Percentiles rank a stretch among this genome's conserved stretches.
phyloP scores from a whole-genome alignment of 1,140 invertebrate genomes.

The Epicauta chinensis region DNA sequence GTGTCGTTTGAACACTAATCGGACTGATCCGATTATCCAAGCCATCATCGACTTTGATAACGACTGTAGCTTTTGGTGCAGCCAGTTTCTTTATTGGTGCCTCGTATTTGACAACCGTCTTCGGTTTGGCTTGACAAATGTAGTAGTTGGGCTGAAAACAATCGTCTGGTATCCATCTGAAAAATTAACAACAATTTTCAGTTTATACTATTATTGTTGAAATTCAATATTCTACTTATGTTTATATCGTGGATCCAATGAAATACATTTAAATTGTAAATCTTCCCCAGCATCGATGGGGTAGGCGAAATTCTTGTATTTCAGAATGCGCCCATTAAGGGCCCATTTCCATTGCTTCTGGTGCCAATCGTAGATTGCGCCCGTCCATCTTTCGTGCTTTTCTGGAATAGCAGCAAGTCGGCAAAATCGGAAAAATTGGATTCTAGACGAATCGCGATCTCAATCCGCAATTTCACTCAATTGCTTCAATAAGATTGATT shows the following conservation, averaged over 20 bases:
- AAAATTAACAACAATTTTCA: conserved; percentile 20
- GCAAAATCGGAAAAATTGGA: neutral
- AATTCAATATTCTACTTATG: conserved; percentile 48
- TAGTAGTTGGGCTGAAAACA: conserved; percentile 56
- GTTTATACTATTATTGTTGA: neutral
- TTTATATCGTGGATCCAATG: conserved; percentile 49
- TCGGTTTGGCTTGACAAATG: conserved; percentile 56
- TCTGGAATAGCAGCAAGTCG: neutral
- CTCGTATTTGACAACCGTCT: conserved; percentile 35
- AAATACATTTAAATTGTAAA: conserved; percentile 51
- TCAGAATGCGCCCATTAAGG: conserved; percentile 45
- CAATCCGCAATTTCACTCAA: neutral
- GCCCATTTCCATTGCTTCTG: conserved; percentile 53
- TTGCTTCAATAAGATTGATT: too few relatives aligned
- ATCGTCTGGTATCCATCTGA: conserved; percentile 54
- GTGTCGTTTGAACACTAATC: too few relatives aligned
- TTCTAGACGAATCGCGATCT: neutral
- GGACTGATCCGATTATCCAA: too few relatives aligned
- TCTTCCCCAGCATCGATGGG: conserved; percentile 24
- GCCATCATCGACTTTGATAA: neutral
- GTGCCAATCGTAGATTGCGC: conserved; percentile 55
- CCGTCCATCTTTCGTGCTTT: conserved; percentile 54
- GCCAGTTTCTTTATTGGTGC: conserved; percentile 1
- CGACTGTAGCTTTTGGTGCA: conserved; percentile 1
- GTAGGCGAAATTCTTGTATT: conserved; percentile 48